Base-by-base conservation (phyloP, 2,888 invertebrate genomes). In the Syrphus vitripennis region DNA sequence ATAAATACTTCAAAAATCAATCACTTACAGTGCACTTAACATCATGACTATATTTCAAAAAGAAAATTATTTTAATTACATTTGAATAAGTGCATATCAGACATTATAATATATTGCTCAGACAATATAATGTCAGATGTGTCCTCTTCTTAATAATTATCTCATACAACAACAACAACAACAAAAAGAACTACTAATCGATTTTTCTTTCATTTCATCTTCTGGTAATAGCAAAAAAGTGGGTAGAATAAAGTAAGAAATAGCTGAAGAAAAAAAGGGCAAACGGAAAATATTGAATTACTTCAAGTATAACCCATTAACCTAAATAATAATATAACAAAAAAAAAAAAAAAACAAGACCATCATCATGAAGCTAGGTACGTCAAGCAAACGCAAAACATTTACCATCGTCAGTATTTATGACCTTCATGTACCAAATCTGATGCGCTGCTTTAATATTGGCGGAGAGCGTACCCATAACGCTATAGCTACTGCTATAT, bases 381-480 rank as follows among this genome's bases (percentile, higher is more conserved):
- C 45, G 14, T 26, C 31, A 65, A 75, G n/a, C 12, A 57, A 57
- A 67, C 26, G 24, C 24, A 65, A 48, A 76, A 57, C 16, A 29
- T 45, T 37, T 57, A 45, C 34, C 57, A 48, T 10, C n/a, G n/a
- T n/a, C 29, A 65, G n/a, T 14, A 57, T 16, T 19, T 24, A 45
- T 76, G 76, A 76, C 67, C 67, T 76, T 76, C 45, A 48, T 29
- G 9, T 26, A 21, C 12, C 31, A 12, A 65, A 55, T 65, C 42
- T 75, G n/a, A n/a, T n/a, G 31, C 21, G 53, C 24, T 67, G 34
- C 21, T 45, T 45, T 53, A 29, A 16, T 12, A 50, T 9, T 40
- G 19, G 40, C 1, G 16, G 31, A 5, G 7, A 31, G 31, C 9
- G 24, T 16, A 61, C 14, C 19, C 5, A n/a, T 6, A n/a, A 29